Base-by-base conservation (phyloP, 2,888 invertebrate genomes). In the Ophraella communa region DNA sequence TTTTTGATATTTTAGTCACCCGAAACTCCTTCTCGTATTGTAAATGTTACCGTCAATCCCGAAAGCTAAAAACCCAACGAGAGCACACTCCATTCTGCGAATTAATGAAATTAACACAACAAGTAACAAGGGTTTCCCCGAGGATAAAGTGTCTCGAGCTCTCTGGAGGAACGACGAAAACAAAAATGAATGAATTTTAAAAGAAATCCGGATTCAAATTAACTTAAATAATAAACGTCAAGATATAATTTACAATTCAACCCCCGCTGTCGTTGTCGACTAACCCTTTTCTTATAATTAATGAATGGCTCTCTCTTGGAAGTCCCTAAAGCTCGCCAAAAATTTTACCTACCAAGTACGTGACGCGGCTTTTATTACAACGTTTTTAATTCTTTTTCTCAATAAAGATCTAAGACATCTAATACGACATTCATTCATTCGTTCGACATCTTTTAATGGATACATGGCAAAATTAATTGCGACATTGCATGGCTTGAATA, bases 281-380 rank as follows among this genome's bases (percentile, higher is more conserved):
- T 60, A 68, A 65, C 72, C 71, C 72, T 71, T 72, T 71, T 67
- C 69, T 73, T 68, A 67, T 73, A 72, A 73, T 73, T 72, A 73
- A 73, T 73, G 71, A 72, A 73, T 72, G 68, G 56, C 64, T 56
- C 67, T 60, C 64, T 56, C 67, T 60, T 59, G 62, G 52, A 51
- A 52, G 63, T 39, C 60, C 62, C 56, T 56, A 56, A n/a, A n/a
- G n/a, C n/a, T n/a, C n/a, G n/a, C n/a, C n/a, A n/a, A n/a, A n/a
- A n/a, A n/a, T n/a, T n/a, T n/a, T n/a, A n/a, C n/a, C n/a, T n/a
- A n/a, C n/a, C n/a, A n/a, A n/a, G n/a, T n/a, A n/a, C n/a, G n/a
- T n/a, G n/a, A n/a, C n/a, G n/a, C n/a, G n/a, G n/a, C n/a, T n/a
- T n/a, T n/a, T n/a, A n/a, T n/a, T n/a, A n/a, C n/a, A n/a, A n/a